A percentile compares a stretch with the other conserved stretches of the same genome.
phyloP scores from a whole-genome alignment of 2,888 invertebrate species.

The Nebria salina region DNA sequence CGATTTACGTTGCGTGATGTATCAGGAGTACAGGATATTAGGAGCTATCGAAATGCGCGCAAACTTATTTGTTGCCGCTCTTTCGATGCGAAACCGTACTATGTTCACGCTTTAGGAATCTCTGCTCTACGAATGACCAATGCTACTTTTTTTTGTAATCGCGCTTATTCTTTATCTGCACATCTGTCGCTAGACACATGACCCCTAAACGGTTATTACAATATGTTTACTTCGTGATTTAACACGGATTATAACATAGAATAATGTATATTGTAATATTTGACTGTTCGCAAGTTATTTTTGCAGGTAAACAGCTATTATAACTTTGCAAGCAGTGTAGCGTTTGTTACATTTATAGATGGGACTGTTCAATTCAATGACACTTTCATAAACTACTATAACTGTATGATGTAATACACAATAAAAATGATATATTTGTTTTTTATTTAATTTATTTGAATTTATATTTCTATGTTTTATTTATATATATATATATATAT shows the following conservation, averaged over 20 bases:
- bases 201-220: no score
- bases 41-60: constrained; percentile 19
- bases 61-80: neutral
- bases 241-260: no score
- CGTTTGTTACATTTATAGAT: no score
- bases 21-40: constrained; percentile 34
- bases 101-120: neutral
- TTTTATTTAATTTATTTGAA: constrained; percentile 10
- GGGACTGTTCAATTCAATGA: no score
- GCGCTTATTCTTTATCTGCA: no score
- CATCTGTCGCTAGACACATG: no score
- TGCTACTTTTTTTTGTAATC: neutral
- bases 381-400: neutral
- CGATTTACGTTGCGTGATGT: constrained; percentile 32
- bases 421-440: constrained; percentile 13
- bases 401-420: neutral
- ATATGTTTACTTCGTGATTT: no score
- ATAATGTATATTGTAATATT: no score
- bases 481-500: no score
- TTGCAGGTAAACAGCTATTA: no score
- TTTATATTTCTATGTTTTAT: neutral
- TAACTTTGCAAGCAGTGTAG: no score
- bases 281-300: no score
- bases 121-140: neutral
- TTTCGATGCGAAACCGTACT: constrained; percentile 6